These are phyloP conservation scores for Gambusia affinis DNA, from an alignment of 2,113 vertebrate genomes.

Conservation along the genomic window DNA sequence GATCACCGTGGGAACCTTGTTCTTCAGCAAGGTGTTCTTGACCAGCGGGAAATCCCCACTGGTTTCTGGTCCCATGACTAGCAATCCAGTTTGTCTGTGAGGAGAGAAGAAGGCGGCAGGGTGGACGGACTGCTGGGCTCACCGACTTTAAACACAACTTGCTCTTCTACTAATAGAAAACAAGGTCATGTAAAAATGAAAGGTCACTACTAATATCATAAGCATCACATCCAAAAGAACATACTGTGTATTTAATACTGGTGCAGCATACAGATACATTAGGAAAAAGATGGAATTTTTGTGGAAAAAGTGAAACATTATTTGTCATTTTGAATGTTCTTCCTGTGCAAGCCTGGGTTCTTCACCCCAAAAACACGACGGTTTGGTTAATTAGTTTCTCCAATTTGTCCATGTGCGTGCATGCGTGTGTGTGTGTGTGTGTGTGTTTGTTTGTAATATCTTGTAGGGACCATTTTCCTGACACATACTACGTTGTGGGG, in stretches of 20 bases:
- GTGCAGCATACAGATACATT: neutral
- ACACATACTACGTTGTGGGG: too few species aligned
- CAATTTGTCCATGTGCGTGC: too few species aligned
- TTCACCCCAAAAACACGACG: too few species aligned
- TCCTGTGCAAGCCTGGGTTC: too few species aligned
- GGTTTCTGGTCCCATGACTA: constrained; percentile 82
- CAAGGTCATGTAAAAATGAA: too few species aligned
- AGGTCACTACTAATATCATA: constrained; percentile 18
- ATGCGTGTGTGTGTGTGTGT: too few species aligned
- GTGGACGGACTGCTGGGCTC: constrained; percentile 7
- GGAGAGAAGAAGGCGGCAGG: neutral
- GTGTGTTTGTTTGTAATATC: neutral
- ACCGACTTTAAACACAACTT: constrained; percentile 21
- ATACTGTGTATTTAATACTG: neutral
- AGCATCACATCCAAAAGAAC: constrained; percentile 38
- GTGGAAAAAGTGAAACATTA: neutral
- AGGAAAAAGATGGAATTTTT: neutral
- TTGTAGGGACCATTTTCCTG: too few species aligned
- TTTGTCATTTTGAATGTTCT: too few species aligned
- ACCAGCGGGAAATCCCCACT: constrained; percentile 67
- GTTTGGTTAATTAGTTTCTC: too few species aligned
- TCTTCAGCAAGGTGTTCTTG: constrained; percentile 72
- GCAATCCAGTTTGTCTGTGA: constrained; percentile 81
- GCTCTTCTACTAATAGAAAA: constrained; percentile 14
- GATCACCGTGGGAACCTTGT: constrained; percentile 62